Conservation (phyloP, 2,113 vertebrate genomes). For the Tyrannus savana region DNA sequence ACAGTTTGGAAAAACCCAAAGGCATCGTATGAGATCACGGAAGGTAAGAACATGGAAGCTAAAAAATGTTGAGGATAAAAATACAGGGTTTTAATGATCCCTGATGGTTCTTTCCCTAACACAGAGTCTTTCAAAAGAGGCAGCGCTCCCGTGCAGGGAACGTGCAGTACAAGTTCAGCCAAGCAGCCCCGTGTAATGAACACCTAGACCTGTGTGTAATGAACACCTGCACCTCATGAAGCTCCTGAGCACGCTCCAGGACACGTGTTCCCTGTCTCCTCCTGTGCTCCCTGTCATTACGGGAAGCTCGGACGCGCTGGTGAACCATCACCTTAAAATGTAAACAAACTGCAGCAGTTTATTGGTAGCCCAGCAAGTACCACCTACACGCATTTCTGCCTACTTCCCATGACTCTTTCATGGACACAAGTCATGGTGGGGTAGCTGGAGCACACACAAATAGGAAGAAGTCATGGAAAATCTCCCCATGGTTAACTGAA, state of each 20-base stretch:
- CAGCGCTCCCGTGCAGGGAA: not conserved
- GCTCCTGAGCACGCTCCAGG: not conserved
- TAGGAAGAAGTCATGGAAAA: not conserved
- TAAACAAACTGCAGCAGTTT: not conserved
- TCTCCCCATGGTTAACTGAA: not conserved
- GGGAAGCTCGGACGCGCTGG: fast-evolving
- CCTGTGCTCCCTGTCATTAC: not conserved
- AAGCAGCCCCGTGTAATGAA: not conserved
- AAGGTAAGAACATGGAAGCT: not conserved
- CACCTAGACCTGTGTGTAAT: not conserved
- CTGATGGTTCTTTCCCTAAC: not conserved
- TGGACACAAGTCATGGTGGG: not conserved
- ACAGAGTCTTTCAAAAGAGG: not conserved
- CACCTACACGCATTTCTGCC: not conserved
- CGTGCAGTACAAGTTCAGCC: not conserved
- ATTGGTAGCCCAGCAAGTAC: not conserved
- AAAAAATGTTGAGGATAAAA: not conserved
- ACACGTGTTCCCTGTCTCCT: not conserved
- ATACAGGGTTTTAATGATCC: not conserved
- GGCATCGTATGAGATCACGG: not conserved
- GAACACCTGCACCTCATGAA: not conserved
- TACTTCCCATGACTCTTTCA: not conserved
- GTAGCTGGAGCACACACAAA: not conserved
- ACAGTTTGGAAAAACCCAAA: not conserved
- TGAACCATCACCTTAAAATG: not conserved